Evolutionary conservation across 2,797 vertebrate genomes (phyloP).

Genomic region (Psittacula derbiana): DNA sequence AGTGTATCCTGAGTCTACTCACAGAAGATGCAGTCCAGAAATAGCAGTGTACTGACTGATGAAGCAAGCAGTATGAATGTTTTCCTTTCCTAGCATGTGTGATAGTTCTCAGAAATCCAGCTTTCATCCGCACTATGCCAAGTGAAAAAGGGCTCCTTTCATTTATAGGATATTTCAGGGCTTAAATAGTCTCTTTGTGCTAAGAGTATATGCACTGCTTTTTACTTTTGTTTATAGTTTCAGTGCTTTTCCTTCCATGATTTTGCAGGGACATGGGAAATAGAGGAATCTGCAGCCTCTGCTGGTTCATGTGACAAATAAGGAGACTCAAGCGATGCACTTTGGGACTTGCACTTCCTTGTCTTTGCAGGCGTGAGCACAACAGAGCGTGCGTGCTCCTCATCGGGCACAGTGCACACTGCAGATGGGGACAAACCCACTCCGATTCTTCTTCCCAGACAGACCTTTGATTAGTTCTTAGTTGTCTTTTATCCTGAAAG

Average conservation of each 20-base stretch:
- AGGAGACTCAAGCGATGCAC: fast-evolving
- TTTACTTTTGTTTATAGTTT: not conserved
- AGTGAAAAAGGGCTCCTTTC: not conserved
- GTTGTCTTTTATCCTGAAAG: not conserved
- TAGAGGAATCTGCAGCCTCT: not conserved
- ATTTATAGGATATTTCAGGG: not conserved
- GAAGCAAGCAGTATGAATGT: not conserved
- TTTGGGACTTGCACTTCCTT: fast-evolving
- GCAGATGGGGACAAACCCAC: not conserved
- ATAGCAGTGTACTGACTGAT: not conserved
- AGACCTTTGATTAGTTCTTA: not conserved
- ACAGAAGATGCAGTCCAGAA: not conserved
- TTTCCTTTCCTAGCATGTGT: conserved; percentile 4
- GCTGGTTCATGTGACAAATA: not conserved
- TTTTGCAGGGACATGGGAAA: not conserved
- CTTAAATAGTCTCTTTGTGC: not conserved
- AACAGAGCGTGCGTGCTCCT: not conserved
- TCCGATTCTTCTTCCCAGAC: not conserved
- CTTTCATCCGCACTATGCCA: not conserved
- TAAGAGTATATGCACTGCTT: not conserved
- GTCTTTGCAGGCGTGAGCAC: fast-evolving
- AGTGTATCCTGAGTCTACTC: not conserved
- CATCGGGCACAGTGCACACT: fast-evolving
- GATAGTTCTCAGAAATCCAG: conserved; percentile 37
- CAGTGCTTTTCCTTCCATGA: not conserved